Percentiles rank a stretch among this genome's conserved stretches.
Evolutionary conservation across 2,797 vertebrate species (phyloP).

Genomic region (Tokudaia muenninki): DNA sequence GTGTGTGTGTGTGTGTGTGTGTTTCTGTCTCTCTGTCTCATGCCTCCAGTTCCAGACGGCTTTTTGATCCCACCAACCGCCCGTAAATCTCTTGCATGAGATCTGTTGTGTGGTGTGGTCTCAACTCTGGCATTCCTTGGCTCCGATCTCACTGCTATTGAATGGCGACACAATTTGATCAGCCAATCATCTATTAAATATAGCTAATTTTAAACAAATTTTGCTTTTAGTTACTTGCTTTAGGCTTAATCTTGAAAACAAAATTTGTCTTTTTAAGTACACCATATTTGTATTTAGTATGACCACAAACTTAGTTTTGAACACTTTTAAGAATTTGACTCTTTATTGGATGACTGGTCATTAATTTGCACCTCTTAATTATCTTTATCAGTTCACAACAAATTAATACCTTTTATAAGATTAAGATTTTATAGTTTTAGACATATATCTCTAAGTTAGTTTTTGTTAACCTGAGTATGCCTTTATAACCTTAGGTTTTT

Average conservation of each 20-base stretch:
- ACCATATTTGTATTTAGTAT: background rate
- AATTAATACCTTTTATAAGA: background rate
- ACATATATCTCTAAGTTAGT: background rate
- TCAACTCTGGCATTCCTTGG: background rate
- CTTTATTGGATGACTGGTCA: background rate
- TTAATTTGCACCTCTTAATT: background rate
- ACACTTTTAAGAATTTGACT: background rate
- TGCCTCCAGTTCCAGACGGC: no score
- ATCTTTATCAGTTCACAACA: background rate
- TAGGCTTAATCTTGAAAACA: background rate
- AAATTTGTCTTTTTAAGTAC: background rate
- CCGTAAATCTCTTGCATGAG: no score
- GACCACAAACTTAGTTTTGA: background rate
- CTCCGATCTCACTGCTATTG: background rate
- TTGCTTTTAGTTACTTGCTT: background rate
- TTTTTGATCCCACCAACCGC: no score
- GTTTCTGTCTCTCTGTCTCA: no score
- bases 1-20: no score
- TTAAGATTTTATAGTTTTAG: background rate
- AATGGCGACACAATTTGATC: background rate
- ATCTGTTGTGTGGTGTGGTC: background rate
- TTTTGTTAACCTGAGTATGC: background rate
- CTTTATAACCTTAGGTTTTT: background rate
- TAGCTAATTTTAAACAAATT: background rate
- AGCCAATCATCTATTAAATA: background rate